A percentile compares a stretch with the other conserved stretches of the same genome.
phyloP scores from a whole-genome alignment of 2,797 vertebrate genomes.

The Girardinus metallicus region DNA sequence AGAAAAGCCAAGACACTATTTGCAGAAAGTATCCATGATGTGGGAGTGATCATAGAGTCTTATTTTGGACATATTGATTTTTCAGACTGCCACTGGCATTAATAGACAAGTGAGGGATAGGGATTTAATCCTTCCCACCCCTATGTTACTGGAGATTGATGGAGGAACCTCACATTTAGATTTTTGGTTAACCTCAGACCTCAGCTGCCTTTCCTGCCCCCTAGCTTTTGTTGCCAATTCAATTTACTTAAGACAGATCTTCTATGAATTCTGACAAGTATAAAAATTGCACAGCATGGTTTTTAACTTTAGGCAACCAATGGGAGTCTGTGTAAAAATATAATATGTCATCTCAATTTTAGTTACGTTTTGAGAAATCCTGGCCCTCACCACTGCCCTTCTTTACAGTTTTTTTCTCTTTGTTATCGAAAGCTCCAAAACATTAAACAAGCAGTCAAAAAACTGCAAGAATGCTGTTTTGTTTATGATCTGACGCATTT shows the following conservation, averaged over 20 bases:
- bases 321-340: slow-evolving; percentile 43
- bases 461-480: not conserved
- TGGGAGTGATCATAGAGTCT: slow-evolving; percentile 60
- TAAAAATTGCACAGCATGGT: slow-evolving; percentile 66
- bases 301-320: slow-evolving; percentile 69
- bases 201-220: slow-evolving; percentile 55
- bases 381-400: not conserved
- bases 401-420: not conserved
- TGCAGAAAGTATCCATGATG: slow-evolving; percentile 55
- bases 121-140: slow-evolving; percentile 38
- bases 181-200: slow-evolving; percentile 54
- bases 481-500: not conserved
- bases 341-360: slow-evolving; percentile 60
- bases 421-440: not conserved
- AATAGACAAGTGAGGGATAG: slow-evolving; percentile 53
- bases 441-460: not conserved
- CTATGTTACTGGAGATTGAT: slow-evolving; percentile 17
- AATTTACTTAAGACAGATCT: slow-evolving; percentile 76
- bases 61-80: slow-evolving; percentile 72
- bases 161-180: slow-evolving; percentile 48
- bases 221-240: slow-evolving; percentile 68
- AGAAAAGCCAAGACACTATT: slow-evolving; percentile 42
- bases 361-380: not conserved
- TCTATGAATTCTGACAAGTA: slow-evolving; percentile 72
- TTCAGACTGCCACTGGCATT: slow-evolving; percentile 51